Evolutionary conservation across 2,888 invertebrate genomes (phyloP).

Genomic region (Adelognathus sp.): DNA sequence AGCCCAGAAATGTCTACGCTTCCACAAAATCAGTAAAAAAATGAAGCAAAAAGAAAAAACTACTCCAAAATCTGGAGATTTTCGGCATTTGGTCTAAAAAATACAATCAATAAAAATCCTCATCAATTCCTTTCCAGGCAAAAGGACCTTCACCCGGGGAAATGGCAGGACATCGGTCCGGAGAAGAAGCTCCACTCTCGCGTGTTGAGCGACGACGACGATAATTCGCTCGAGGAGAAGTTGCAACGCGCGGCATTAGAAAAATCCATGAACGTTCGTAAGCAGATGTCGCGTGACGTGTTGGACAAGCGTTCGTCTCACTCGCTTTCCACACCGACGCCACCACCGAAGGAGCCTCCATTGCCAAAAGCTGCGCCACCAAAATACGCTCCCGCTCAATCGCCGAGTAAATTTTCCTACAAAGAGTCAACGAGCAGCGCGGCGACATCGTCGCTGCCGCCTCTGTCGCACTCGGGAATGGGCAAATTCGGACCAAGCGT

Average conservation of each 20-base stretch:
- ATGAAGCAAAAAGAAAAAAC: not conserved
- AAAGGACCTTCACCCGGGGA: conserved; percentile 80
- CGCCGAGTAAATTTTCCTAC: conserved; percentile 76
- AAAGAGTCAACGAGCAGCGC: conserved; percentile 70
- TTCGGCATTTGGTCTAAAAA: too few species aligned
- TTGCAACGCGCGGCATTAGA: conserved; percentile 77
- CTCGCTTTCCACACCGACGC: conserved; percentile 70
- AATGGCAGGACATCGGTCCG: conserved; percentile 82
- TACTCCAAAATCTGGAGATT: not conserved
- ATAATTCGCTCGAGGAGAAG: conserved; percentile 79
- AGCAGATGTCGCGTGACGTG: conserved; percentile 78
- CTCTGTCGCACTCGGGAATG: conserved; percentile 52
- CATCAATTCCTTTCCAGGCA: conserved; percentile 81
- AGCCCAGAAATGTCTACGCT: too few species aligned
- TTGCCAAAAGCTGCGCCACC: conserved; percentile 75
- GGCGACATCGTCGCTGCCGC: conserved; percentile 18
- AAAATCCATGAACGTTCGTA: conserved; percentile 76
- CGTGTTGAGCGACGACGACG: conserved; percentile 73
- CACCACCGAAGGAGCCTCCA: conserved; percentile 79
- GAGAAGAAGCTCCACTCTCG: conserved; percentile 75
- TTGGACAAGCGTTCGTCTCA: conserved; percentile 74
- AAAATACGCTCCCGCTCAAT: conserved; percentile 77
- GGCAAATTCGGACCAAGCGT: conserved; percentile 73
- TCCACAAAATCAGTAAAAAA: too few species aligned
- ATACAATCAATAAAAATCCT: too few species aligned